phyloP scores from a whole-genome alignment of 2,888 invertebrate species.

The Antheraea yamamai region DNA sequence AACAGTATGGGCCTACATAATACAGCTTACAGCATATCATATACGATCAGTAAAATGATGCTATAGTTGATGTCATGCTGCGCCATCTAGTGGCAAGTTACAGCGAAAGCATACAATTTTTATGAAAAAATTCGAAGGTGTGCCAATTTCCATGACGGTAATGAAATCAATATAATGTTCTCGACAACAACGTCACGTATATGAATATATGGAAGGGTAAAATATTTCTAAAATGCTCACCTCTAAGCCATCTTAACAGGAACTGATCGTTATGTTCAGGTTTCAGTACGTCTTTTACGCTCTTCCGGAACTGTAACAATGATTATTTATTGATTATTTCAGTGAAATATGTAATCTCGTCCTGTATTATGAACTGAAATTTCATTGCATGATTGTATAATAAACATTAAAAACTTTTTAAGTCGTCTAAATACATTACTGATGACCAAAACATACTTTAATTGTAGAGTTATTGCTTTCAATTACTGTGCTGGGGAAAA shows the following conservation, averaged over 20 bases:
- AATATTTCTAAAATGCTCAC: constrained; percentile 65
- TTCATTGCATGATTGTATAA: not conserved
- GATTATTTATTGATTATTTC: constrained; percentile 20
- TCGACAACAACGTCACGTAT: no score
- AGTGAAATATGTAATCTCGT: not conserved
- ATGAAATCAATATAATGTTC: not conserved
- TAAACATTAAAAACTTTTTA: no score
- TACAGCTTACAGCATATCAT: no score
- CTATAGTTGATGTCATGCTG: no score
- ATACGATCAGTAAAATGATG: no score
- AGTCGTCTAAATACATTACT: not conserved
- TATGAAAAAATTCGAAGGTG: no score
- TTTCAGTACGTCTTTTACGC: constrained; percentile 84
- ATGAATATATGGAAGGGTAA: not conserved
- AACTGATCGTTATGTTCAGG: constrained; percentile 91
- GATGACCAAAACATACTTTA: not conserved
- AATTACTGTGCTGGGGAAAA: not conserved
- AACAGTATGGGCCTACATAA: no score
- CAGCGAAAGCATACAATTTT: no score
- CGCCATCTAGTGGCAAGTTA: no score
- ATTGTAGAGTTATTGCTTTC: not conserved
- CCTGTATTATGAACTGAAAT: not conserved
- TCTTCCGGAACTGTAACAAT: constrained; percentile 87
- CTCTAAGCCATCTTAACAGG: constrained; percentile 90
- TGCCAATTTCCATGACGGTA: no score